Evolutionary conservation across 2,113 vertebrate species (phyloP).

Genomic region (Phylloscopus whistleri): DNA sequence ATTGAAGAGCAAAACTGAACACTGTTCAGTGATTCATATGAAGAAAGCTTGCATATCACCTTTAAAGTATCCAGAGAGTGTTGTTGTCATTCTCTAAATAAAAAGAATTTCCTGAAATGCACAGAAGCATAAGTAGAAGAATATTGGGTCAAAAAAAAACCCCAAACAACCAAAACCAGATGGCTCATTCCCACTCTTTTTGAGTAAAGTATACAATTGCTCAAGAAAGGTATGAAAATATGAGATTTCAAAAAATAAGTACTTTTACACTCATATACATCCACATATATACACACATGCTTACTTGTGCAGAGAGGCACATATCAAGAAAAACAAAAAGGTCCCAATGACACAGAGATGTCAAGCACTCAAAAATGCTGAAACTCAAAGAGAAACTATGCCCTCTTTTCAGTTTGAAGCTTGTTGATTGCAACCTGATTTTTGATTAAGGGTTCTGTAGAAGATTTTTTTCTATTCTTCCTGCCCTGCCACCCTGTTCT

Average conservation of each 20-base stretch:
- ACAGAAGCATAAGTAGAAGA: neutral
- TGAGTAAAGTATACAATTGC: neutral
- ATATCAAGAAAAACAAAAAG: neutral
- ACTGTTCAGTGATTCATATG: neutral
- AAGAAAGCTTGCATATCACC: neutral
- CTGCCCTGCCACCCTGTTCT: neutral
- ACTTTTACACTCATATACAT: neutral
- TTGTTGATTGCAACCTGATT: neutral
- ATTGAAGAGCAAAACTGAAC: neutral
- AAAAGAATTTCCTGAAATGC: neutral
- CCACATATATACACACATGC: too few species aligned
- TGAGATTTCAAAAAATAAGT: neutral
- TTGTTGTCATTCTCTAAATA: neutral
- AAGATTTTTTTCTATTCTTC: neutral
- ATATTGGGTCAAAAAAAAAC: neutral
- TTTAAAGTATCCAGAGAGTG: neutral
- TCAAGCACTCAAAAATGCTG: neutral
- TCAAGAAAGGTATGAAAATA: neutral
- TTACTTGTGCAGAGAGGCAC: neutral
- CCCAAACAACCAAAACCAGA: neutral
- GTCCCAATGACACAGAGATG: neutral
- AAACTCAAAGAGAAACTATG: neutral
- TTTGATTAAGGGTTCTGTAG: neutral
- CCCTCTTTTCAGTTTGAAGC: neutral
- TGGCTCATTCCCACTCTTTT: neutral